Conservation (phyloP, 1,140 invertebrate genomes). For the Polypedilum vanderplanki region DNA sequence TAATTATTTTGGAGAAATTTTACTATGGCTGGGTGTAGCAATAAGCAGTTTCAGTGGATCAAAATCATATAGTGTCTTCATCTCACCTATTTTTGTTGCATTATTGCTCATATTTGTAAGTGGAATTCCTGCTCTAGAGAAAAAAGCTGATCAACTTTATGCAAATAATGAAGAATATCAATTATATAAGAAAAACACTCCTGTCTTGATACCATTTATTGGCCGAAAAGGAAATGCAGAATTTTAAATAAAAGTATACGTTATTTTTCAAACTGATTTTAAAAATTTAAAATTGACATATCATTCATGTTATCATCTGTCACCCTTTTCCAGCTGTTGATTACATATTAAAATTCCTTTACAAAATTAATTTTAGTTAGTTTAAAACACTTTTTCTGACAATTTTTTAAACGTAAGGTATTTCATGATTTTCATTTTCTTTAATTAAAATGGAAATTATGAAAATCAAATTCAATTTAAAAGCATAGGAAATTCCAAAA, state of each 20-base stretch:
- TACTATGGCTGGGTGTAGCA: neutral
- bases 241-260: neutral
- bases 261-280: neutral
- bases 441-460: neutral
- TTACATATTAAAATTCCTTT: neutral
- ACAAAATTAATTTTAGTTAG: neutral
- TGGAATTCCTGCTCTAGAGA: neutral
- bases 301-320: neutral
- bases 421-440: neutral
- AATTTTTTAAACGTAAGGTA: neutral
- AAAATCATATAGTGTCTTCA: neutral
- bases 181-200: neutral
- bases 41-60: neutral
- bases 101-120: neutral
- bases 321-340: neutral
- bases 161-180: neutral
- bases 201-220: neutral
- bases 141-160: neutral
- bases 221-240: neutral
- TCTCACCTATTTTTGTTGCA: neutral
- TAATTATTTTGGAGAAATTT: constrained; percentile 15
- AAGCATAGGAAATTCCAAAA: neutral
- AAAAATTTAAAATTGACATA: neutral
- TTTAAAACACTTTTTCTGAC: neutral
- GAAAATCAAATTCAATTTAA: neutral